Conservation (phyloP, 1,140 invertebrate genomes). For the Halesus radiatus region DNA sequence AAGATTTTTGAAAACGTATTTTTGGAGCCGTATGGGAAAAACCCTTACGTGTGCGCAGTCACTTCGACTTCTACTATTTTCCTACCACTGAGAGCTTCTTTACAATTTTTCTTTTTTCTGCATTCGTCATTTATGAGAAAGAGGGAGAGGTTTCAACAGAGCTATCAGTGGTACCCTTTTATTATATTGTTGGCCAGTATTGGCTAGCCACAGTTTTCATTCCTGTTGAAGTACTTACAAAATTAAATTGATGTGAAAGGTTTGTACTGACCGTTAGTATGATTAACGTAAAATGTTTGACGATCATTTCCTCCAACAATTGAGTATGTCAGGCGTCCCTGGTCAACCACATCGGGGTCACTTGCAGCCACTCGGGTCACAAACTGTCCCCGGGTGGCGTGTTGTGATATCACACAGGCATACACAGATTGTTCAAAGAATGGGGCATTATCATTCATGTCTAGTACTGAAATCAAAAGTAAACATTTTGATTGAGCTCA, state of each 20-base stretch:
- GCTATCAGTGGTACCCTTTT: no score
- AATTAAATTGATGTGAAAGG: neutral
- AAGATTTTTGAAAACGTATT: no score
- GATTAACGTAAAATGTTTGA: slow-evolving; percentile 83
- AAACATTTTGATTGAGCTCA: neutral
- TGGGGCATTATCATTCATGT: slow-evolving; percentile 87
- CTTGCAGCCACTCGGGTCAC: slow-evolving; percentile 86
- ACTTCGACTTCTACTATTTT: no score
- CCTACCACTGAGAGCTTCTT: no score
- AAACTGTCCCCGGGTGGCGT: slow-evolving; percentile 85
- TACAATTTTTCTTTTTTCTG: no score
- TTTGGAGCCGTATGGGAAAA: no score
- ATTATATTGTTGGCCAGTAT: neutral
- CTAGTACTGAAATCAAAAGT: slow-evolving; percentile 70
- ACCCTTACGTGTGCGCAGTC: no score
- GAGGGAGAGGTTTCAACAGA: neutral
- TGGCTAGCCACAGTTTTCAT: no score
- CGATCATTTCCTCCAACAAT: slow-evolving; percentile 90
- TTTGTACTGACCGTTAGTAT: slow-evolving; percentile 50
- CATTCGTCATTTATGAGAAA: no score
- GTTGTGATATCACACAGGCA: slow-evolving; percentile 82
- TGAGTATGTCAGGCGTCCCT: slow-evolving; percentile 79
- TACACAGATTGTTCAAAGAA: slow-evolving; percentile 86
- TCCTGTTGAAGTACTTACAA: neutral
- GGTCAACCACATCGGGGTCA: slow-evolving; percentile 85